phyloP scores from a whole-genome alignment of 2,113 vertebrate genomes.

The Dolichotis patagonum region DNA sequence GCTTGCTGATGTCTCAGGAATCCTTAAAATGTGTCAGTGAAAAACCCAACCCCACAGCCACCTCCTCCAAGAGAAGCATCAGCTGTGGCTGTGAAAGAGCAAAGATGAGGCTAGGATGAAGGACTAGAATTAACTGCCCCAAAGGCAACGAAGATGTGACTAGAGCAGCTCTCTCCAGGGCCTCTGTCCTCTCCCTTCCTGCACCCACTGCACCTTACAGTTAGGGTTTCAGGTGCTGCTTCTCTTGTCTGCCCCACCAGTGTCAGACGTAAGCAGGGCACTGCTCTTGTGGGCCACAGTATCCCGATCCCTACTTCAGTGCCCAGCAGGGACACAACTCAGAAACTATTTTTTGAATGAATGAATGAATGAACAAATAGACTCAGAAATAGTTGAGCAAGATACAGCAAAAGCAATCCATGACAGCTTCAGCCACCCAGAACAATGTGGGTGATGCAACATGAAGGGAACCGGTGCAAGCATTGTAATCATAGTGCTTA shows the following conservation, averaged over 20 bases:
- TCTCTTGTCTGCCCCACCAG: neutral
- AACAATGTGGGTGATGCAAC: neutral
- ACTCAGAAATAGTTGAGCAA: neutral
- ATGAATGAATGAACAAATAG: neutral
- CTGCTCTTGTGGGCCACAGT: neutral
- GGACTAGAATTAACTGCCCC: neutral
- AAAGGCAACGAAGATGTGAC: neutral
- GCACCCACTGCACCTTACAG: no score
- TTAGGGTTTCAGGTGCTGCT: neutral
- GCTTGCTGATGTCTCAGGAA: neutral
- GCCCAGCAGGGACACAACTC: neutral
- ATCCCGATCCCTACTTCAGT: neutral
- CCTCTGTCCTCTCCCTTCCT: neutral
- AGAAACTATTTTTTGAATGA: neutral
- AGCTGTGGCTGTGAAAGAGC: neutral
- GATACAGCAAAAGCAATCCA: neutral
- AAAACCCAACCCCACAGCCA: neutral
- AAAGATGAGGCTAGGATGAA: neutral
- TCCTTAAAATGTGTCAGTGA: neutral
- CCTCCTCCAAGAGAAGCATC: neutral
- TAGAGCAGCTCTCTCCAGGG: neutral
- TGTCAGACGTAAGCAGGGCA: neutral
- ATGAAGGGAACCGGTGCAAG: neutral
- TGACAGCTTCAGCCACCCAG: neutral
- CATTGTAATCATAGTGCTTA: neutral